Base-by-base conservation (phyloP, 2,888 invertebrate genomes). In the Nezara viridula region DNA sequence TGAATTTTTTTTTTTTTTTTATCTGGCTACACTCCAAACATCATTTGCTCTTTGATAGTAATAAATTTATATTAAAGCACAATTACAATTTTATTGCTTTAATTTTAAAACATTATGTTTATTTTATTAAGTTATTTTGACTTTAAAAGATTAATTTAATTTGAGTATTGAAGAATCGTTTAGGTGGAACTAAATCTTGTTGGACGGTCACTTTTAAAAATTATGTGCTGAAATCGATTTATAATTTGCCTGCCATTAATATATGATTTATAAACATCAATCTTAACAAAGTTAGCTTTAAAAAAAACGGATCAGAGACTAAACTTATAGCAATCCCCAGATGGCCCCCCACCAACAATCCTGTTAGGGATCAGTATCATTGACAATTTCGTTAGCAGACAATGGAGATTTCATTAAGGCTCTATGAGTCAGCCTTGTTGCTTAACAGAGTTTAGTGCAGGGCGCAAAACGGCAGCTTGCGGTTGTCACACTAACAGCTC, bases 401-500 rank as follows among this genome's bases (percentile, higher is more conserved):
- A 81, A 81, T 81, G 81, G 44, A 81, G 81, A 81, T 81, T 81
- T 81, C 81, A 81, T 81, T 81, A 81, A 81, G 81, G 81, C 81
- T 44, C 12, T 47, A 44, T 81, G 81, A 81, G 44, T 81, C 81
- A 81, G 44, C n/a, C 81, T 81, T 81, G 81, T 14, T 12, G 24
- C 44, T 47, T 81, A 81, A 81, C 44, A n/a, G 77, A 27, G 77
- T 77, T 77, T 77, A 77, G 81, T 2, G 32, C 44, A n/a, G 81
- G 81, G 81, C 44, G 40, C 44, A 24, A 40, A 47, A 44, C 81
- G 81, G 81, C 81, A 81, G 81, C 81, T 81, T 81, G 81, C n/a
- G 81, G 81, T 81, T 47, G 1, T 81, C 44, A 4, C 81, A n/a
- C 44, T 81, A 47, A 81, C 44, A 44, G 32, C 66, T 37, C 37